Evolutionary conservation across 2,113 vertebrate species (phyloP).

Genomic region (Otus sunia): DNA sequence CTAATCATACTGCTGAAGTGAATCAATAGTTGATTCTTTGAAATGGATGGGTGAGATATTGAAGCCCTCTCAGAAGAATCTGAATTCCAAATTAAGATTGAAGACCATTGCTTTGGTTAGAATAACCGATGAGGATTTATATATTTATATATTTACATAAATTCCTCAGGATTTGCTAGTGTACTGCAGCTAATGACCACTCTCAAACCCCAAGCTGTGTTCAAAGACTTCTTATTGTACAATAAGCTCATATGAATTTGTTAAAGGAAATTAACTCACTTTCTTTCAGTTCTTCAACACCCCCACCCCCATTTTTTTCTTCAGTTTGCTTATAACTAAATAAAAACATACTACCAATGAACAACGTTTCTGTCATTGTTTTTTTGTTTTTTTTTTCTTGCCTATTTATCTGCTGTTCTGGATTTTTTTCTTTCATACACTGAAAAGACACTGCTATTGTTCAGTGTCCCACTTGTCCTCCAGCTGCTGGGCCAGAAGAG

Average conservation of each 20-base stretch:
- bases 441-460: background rate
- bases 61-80: background rate
- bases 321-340: background rate
- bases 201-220: background rate
- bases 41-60: background rate
- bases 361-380: background rate
- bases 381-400: background rate
- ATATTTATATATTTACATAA: background rate
- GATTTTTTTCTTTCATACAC: background rate
- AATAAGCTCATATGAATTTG: background rate
- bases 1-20: background rate
- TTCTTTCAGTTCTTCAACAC: background rate
- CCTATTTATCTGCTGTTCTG: background rate
- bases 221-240: background rate
- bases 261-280: background rate
- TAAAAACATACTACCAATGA: rapidly evolving
- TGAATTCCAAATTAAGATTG: background rate
- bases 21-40: background rate
- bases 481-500: background rate
- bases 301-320: background rate
- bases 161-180: background rate
- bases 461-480: background rate
- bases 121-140: background rate
- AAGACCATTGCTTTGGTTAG: background rate
- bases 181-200: background rate